phyloP scores from a whole-genome alignment of 2,113 vertebrate genomes.

The Apodemus sylvaticus region DNA sequence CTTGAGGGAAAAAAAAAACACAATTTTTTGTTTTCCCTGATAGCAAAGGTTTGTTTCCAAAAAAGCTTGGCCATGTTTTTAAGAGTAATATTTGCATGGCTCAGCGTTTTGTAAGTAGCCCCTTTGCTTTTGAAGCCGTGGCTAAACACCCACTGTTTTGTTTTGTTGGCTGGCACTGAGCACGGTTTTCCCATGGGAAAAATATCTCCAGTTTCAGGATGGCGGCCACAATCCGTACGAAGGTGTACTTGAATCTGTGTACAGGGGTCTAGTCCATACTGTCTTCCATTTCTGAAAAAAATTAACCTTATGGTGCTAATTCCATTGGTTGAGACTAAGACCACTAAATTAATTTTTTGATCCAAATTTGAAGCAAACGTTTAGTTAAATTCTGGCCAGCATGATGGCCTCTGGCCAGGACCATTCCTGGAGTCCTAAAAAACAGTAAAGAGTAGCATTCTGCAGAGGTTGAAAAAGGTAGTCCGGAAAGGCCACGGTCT shows the following conservation, averaged over 20 bases:
- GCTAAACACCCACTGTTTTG: conserved; percentile 23
- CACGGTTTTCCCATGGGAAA: conserved; percentile 74
- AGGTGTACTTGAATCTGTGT: neutral
- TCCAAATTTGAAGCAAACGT: neutral
- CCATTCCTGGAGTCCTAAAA: neutral
- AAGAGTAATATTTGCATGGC: neutral
- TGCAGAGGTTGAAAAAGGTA: neutral
- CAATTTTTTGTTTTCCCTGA: neutral
- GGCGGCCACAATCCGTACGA: conserved; percentile 53
- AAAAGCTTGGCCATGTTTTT: neutral
- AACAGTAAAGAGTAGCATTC: neutral
- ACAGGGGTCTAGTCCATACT: neutral
- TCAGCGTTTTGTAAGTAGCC: neutral
- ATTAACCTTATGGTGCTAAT: neutral
- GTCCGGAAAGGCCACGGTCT: neutral
- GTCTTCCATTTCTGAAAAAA: neutral
- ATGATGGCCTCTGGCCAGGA: neutral
- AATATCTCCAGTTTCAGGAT: conserved; percentile 33
- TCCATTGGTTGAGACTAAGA: neutral
- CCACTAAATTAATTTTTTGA: neutral
- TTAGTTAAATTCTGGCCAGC: neutral
- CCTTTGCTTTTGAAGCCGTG: conserved; percentile 12
- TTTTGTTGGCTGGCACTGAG: conserved; percentile 50
- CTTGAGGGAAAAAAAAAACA: neutral
- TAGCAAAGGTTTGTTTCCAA: neutral